These are phyloP conservation scores for Epinotia brunnichana DNA, from an alignment of 2,888 invertebrate species.

Conservation along the genomic window DNA sequence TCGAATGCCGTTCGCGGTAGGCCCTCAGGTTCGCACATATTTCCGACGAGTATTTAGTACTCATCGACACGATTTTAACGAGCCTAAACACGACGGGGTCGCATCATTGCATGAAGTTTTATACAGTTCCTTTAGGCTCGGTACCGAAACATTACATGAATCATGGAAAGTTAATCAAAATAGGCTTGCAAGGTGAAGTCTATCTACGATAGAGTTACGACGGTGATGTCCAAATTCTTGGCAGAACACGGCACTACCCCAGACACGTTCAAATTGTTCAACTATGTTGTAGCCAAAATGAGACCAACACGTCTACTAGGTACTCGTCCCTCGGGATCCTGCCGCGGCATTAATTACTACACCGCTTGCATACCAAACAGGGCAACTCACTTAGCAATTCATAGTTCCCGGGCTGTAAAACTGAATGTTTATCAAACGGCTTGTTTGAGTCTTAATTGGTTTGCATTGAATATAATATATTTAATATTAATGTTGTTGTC, in stretches of 20 bases:
- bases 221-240: too few relatives aligned
- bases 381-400: constrained; percentile 30
- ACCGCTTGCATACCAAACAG: constrained; percentile 39
- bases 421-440: constrained; percentile 17
- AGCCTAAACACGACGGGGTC: too few relatives aligned
- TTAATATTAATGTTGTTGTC: background rate
- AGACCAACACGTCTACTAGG: constrained; percentile 20
- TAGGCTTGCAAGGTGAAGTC: too few relatives aligned
- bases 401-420: constrained; percentile 25
- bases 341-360: constrained; percentile 42
- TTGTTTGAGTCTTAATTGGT: constrained; percentile 27
- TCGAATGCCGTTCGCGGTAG: too few relatives aligned
- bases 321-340: constrained; percentile 11
- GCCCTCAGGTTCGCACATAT: too few relatives aligned
- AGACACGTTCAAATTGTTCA: background rate
- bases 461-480: constrained; percentile 21
- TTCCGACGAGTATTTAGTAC: too few relatives aligned
- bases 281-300: constrained; percentile 5
- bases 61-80: too few relatives aligned
- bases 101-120: too few relatives aligned
- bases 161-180: too few relatives aligned
- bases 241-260: background rate
- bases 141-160: too few relatives aligned
- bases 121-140: too few relatives aligned
- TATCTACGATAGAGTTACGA: too few relatives aligned